Evolutionary conservation across 2,113 vertebrate genomes (phyloP).

Genomic region (Odontesthes bonariensis): DNA sequence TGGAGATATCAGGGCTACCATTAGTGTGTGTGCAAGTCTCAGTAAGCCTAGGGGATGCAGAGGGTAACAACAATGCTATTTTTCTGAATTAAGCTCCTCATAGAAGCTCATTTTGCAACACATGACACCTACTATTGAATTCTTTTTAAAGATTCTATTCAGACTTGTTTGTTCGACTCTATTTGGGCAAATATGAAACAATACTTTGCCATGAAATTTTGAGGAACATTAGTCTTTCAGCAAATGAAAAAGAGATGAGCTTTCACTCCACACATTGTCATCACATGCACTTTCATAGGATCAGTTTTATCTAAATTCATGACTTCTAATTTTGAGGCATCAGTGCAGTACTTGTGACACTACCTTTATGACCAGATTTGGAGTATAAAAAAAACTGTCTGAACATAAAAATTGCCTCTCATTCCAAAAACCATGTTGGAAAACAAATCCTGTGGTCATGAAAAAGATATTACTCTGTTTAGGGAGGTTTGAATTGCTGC

Average conservation of each 20-base stretch:
- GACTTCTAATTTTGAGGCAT: background rate
- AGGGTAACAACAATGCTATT: conserved; percentile 6
- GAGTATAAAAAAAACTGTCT: background rate
- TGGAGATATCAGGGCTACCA: conserved; percentile 7
- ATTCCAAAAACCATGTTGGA: background rate
- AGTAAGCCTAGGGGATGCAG: conserved; percentile 13
- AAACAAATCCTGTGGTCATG: background rate
- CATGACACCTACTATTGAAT: background rate
- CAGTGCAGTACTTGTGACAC: background rate
- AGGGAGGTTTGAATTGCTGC: too few species aligned
- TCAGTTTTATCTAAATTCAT: background rate
- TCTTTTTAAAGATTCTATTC: background rate
- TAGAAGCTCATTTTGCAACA: background rate
- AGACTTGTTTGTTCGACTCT: background rate
- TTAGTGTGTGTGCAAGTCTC: background rate
- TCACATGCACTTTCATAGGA: background rate
- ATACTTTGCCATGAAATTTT: background rate
- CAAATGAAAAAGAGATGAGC: background rate
- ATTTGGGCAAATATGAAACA: background rate
- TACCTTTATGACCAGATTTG: background rate
- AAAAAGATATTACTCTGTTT: too few species aligned
- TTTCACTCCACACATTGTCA: background rate
- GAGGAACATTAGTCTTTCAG: background rate
- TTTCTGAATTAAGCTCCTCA: background rate
- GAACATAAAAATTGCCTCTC: background rate